Conservation (phyloP, 2,888 invertebrate genomes). For the Geophilus truncorum region DNA sequence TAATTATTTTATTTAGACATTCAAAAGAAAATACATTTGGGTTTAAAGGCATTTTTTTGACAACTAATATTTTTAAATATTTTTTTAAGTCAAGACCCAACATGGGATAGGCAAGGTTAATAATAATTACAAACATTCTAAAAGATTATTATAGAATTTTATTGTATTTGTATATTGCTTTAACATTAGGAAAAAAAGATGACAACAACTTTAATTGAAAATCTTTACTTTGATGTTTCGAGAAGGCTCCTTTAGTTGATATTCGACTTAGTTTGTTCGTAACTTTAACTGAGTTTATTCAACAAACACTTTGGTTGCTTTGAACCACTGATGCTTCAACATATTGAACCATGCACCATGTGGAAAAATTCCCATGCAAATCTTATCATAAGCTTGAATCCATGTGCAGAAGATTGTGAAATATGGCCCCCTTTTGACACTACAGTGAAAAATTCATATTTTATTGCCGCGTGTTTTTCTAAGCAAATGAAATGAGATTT, state of each 20-base stretch:
- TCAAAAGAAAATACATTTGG: too few species aligned
- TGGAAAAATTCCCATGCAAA: slow-evolving; percentile 20
- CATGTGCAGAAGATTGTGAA: slow-evolving; percentile 12
- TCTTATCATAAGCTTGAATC: slow-evolving; percentile 5
- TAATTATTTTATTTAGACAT: too few species aligned
- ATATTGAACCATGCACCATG: not conserved
- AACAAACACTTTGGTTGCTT: not conserved
- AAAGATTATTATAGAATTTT: too few species aligned
- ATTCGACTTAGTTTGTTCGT: not conserved
- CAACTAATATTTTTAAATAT: too few species aligned
- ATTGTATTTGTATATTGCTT: too few species aligned
- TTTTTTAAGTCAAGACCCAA: too few species aligned
- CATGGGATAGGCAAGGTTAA: too few species aligned
- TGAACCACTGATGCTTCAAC: not conserved
- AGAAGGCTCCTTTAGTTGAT: not conserved
- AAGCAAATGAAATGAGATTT: not conserved
- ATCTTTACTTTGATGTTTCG: too few species aligned
- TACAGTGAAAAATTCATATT: slow-evolving; percentile 5
- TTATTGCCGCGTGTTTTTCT: not conserved
- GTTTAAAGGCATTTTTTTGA: too few species aligned
- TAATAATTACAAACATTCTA: too few species aligned
- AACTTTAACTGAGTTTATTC: not conserved
- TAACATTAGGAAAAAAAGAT: too few species aligned
- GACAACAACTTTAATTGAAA: too few species aligned
- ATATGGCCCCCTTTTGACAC: not conserved